A percentile compares a stretch with the other conserved stretches of the same genome.
Conservation (phyloP, 2,113 vertebrate species). For the Xyliphius kryptos region DNA sequence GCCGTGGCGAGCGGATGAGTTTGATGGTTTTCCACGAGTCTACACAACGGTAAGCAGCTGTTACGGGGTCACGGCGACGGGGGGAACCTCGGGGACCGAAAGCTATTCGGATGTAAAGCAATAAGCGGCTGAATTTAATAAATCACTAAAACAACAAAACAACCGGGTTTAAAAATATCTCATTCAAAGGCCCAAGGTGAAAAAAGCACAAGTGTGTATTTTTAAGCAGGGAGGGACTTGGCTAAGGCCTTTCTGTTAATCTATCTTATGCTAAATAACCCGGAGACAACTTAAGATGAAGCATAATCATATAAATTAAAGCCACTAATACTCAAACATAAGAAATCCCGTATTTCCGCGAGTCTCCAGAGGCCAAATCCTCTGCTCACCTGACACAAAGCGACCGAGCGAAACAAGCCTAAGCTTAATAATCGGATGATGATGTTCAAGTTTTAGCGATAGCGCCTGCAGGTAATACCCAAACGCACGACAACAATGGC, state of each 20-base stretch:
- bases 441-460: conserved; percentile 62
- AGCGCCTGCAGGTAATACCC: conserved; percentile 68
- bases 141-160: too few relatives aligned
- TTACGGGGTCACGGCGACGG: too few relatives aligned
- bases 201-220: background rate
- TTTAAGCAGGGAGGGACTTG: background rate
- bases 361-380: conserved; percentile 62
- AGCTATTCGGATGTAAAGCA: too few relatives aligned
- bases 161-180: background rate
- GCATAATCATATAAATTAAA: conserved; percentile 33
- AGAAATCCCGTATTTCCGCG: conserved; percentile 32
- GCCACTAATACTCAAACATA: conserved; percentile 15
- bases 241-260: background rate
- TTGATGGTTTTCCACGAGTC: too few relatives aligned
- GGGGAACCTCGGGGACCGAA: too few relatives aligned
- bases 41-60: too few relatives aligned
- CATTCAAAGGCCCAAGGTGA: conserved; percentile 2
- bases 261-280: conserved; percentile 24
- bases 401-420: conserved; percentile 71
- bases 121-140: too few relatives aligned
- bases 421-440: conserved; percentile 80
- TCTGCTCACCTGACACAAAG: conserved; percentile 71
- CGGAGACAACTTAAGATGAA: conserved; percentile 27
- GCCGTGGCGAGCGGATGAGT: too few relatives aligned
- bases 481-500: conserved; percentile 68